These are phyloP conservation scores for Oreohelix idahoensis DNA, from an alignment of 1,140 invertebrate genomes.

Conservation along the genomic window DNA sequence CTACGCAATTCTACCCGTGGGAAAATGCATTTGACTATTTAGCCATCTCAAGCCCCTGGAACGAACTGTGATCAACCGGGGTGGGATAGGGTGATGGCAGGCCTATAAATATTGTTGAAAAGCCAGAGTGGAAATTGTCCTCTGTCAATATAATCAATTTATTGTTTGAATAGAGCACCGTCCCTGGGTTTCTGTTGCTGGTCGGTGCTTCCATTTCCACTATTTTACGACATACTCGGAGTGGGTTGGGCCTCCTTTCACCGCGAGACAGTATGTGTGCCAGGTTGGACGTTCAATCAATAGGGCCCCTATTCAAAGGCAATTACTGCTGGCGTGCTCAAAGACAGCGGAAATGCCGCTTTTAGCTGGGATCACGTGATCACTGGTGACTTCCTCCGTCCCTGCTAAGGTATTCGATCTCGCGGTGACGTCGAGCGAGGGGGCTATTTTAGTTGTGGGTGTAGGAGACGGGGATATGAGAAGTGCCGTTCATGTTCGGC, in stretches of 20 bases:
- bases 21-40: not conserved
- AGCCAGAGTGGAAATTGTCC: not conserved
- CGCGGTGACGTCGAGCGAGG: too few relatives aligned
- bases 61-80: not conserved
- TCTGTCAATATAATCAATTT: conserved; percentile 28
- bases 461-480: too few relatives aligned
- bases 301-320: conserved; percentile 31
- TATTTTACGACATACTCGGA: not conserved
- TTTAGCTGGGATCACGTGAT: conserved; percentile 19
- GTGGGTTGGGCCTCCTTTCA: conserved; percentile 3
- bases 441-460: too few relatives aligned
- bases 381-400: not conserved
- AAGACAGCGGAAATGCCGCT: conserved; percentile 32
- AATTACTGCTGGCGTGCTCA: conserved; percentile 22
- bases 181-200: not conserved
- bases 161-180: not conserved
- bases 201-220: not conserved
- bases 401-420: not conserved
- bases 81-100: not conserved
- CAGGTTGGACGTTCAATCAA: conserved; percentile 16
- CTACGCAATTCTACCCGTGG: not conserved
- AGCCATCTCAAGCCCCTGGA: not conserved
- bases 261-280: not conserved
- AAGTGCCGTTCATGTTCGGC: too few relatives aligned
- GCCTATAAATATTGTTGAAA: not conserved